Evolutionary conservation across 1,140 invertebrate genomes (phyloP).

Genomic region (Neodiprion fabricii): DNA sequence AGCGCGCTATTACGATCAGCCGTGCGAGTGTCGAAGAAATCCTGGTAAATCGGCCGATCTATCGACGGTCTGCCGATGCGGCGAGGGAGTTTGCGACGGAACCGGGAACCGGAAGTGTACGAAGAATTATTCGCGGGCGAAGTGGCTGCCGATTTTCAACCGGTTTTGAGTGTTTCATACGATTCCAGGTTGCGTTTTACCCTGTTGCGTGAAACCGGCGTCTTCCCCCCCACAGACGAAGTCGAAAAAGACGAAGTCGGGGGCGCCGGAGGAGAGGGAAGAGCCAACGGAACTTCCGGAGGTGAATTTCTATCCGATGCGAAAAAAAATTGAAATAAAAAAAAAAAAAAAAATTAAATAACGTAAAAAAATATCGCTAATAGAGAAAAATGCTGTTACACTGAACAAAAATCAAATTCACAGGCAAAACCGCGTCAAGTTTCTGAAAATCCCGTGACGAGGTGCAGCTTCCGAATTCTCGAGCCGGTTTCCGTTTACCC

Average conservation of each 20-base stretch:
- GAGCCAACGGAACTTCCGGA: no score
- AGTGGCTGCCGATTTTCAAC: conserved; percentile 15
- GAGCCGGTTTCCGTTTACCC: no score
- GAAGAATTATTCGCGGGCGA: conserved; percentile 6
- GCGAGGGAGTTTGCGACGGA: not conserved
- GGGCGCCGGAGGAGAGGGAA: no score
- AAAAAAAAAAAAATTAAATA: no score
- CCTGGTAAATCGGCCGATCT: not conserved
- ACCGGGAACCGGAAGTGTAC: not conserved
- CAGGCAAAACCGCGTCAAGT: no score
- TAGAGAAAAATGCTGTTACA: no score
- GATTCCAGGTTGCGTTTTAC: not conserved
- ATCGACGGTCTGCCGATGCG: not conserved
- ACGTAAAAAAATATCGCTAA: no score
- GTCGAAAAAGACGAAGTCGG: not conserved
- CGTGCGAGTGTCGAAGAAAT: conserved; percentile 8
- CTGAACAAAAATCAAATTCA: no score
- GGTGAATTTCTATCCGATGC: no score
- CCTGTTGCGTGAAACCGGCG: not conserved
- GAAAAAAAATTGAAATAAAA: no score
- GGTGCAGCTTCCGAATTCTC: no score
- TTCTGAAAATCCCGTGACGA: no score
- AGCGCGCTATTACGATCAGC: not conserved
- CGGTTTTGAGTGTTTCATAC: conserved; percentile 28
- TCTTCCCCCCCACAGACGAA: not conserved